phyloP scores from a whole-genome alignment of 1,140 invertebrate species.

The Ctenoplectra terminalis region DNA sequence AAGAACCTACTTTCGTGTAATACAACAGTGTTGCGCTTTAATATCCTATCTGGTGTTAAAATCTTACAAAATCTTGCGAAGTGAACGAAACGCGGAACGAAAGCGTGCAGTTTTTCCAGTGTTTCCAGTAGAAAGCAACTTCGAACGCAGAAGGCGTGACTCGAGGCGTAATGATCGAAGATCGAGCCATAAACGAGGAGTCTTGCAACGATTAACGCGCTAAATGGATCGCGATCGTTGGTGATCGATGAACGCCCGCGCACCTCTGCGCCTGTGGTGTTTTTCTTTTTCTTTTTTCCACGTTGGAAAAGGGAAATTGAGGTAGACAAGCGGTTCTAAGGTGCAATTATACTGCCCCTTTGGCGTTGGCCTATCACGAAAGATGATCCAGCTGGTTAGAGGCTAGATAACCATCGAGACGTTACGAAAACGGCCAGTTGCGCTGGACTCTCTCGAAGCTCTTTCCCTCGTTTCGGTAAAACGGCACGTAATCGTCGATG shows the following conservation, averaged over 20 bases:
- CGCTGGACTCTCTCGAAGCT: neutral
- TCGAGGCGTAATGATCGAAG: neutral
- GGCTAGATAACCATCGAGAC: slow-evolving; percentile 18
- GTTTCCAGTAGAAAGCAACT: neutral
- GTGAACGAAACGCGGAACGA: neutral
- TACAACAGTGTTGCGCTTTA: no score
- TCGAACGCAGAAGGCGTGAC: slow-evolving; percentile 15
- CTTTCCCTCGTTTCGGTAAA: slow-evolving; percentile 3
- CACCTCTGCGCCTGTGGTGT: no score
- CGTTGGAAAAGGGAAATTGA: slow-evolving; percentile 34
- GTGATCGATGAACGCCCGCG: neutral
- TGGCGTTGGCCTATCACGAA: slow-evolving; percentile 51
- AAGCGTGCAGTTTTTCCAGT: neutral
- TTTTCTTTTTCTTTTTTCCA: neutral
- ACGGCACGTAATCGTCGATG: neutral
- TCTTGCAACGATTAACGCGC: slow-evolving; percentile 11
- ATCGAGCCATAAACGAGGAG: slow-evolving; percentile 4
- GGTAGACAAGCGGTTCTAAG: neutral
- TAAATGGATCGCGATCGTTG: slow-evolving; percentile 33
- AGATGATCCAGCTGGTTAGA: slow-evolving; percentile 28
- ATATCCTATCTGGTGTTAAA: no score
- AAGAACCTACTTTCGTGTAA: neutral
- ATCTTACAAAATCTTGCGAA: neutral
- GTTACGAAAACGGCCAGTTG: slow-evolving; percentile 21
- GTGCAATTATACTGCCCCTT: slow-evolving; percentile 21